Evolutionary conservation across 35 echinoderm and acorn worm species (phyloP), one percentile per base, ranked within the genome.

Genomic region (Stichopus chloronotus): DNA sequence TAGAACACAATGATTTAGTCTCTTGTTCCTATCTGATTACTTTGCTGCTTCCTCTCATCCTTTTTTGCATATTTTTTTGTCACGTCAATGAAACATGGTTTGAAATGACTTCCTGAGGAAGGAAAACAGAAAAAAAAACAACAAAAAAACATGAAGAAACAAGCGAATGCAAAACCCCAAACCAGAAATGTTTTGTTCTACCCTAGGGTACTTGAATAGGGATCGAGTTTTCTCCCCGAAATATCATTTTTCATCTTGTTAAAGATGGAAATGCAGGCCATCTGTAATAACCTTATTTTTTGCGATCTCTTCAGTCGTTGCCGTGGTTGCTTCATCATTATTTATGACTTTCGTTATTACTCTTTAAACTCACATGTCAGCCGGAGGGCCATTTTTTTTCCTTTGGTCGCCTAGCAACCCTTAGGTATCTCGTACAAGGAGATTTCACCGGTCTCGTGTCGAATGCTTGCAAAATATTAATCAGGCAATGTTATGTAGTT

Each of bases 301-400:
- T 74, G 69, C 69, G 17, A 74, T 74, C 12, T 74, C 69, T 74
- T 74, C 69, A 74, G 17, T 43, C 3, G 30, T 43, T 43, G 30
- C 30, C 30, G 30, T 43, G 30, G 30, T 43, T 74, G 17, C 69
- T 74, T 19, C 69, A 74, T 74, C 69, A 74, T 74, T 74, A 74
- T 74, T 74, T 74, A 74, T 74, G 69, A 21, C 69, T 74, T 74
- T n/a, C 69, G 22, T 74, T 74, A 74, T 74, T 74, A 74, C 69
- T 74, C 69, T 74, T 74, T 19, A 74, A 74, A 74, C 19, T n/a
- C 14, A 74, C 68, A 72, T 72, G 68, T 72, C 68, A 72, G 68
- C 68, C 68, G 9, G 68, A 72, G 68, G 68, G 68, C 16, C 68
- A 19, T 72, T 72, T 17, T 19, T 17, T 63, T 63, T 63, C 9